Base-by-base conservation (phyloP, 2,888 invertebrate species). In the Hybos culiciformis region DNA sequence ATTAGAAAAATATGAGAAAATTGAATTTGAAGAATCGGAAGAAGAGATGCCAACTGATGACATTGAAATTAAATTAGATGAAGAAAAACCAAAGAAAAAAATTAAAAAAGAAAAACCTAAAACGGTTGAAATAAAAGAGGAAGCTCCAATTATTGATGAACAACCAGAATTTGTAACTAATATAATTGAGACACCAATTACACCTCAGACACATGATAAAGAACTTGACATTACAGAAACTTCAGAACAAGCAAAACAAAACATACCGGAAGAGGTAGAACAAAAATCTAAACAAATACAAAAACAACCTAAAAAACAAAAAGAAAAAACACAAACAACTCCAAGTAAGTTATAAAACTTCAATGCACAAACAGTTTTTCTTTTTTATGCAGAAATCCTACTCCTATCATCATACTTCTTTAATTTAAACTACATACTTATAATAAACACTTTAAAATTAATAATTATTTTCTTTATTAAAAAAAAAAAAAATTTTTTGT, bases 1-100 rank as follows among this genome's bases (percentile, higher is more conserved):
- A 49, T 54, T 62, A 4, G 66, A 69, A 50, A 61, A 62, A 51
- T 61, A 66, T 41, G 66, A 68, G 53, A 63, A 66, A 51, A 39
- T 55, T 20, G 61, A 63, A 38, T 55, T 58, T 44, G 56, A 57
- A n/a, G 45, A 47, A 39, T 48, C 51, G 33, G 56, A 62, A 48
- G 54, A 61, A 53, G 52, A 56, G 29, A 51, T 53, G 15, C 47
- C 61, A 21, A 54, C 62, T 47, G 50, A 53, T 24, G 23, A 45
- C 19, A 43, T 31, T 29, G 51, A 54, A 42, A 44, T 19, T 38
- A 39, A 51, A 15, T 24, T 39, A 51, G 48, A 40, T 45, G 50
- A 51, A 46, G 48, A 14, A 48, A 31, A 24, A 41, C 48, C 36
- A 9, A 9, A 8, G 2, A 18, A 11, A 33, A 26, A 15, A 21